phyloP scores from a whole-genome alignment of 2,888 invertebrate genomes.

The Metopia argyrocephala region DNA sequence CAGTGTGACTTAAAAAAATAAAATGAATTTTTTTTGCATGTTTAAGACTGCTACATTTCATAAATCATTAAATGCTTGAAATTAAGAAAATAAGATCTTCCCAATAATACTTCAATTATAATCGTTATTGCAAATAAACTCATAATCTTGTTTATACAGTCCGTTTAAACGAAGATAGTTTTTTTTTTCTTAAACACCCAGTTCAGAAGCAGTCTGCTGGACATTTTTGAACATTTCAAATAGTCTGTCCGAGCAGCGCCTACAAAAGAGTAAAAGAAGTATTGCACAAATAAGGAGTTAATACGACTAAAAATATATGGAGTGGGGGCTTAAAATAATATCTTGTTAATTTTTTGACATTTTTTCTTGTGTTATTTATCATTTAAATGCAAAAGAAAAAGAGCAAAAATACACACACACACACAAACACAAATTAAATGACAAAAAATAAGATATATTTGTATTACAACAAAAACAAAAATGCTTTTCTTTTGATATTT shows the following conservation, averaged over 20 bases:
- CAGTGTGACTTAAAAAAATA: too few species aligned
- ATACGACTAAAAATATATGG: neutral
- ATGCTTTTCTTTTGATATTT: slow-evolving; percentile 38
- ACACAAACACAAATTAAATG: slow-evolving; percentile 37
- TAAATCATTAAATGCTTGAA: slow-evolving; percentile 56
- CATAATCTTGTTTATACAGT: slow-evolving; percentile 60
- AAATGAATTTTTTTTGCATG: too few species aligned
- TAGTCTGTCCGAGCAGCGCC: slow-evolving; percentile 5
- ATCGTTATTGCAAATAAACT: slow-evolving; percentile 61
- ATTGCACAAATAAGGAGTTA: slow-evolving; percentile 8
- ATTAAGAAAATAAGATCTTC: slow-evolving; percentile 27
- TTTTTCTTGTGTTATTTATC: slow-evolving; percentile 60
- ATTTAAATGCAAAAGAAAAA: slow-evolving; percentile 37
- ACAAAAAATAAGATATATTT: slow-evolving; percentile 47
- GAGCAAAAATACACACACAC: neutral
- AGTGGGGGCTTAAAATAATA: slow-evolving; percentile 61
- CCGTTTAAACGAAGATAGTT: slow-evolving; percentile 61
- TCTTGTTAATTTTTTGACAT: slow-evolving; percentile 63
- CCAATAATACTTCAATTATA: slow-evolving; percentile 59
- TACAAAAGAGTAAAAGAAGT: slow-evolving; percentile 12
- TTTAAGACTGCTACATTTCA: slow-evolving; percentile 52
- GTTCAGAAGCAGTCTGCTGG: neutral
- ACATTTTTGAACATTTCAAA: neutral
- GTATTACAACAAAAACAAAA: slow-evolving; percentile 28
- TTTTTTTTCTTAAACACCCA: neutral